phyloP scores from a whole-genome alignment of 2,888 invertebrate genomes.

The Caradrina clavipalpis region DNA sequence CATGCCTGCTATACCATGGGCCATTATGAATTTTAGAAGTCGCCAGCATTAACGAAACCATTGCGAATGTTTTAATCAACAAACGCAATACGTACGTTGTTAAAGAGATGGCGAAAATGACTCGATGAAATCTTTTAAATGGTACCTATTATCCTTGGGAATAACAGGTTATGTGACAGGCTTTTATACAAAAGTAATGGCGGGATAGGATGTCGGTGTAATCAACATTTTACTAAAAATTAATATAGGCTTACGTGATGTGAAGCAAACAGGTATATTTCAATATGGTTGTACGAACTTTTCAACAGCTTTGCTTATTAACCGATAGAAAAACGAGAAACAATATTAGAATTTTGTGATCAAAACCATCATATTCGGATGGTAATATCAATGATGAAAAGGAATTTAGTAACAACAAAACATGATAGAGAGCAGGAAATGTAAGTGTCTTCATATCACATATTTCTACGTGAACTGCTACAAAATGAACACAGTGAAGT shows the following conservation, averaged over 20 bases:
- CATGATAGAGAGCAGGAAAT: neutral
- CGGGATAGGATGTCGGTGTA: neutral
- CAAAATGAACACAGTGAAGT: neutral
- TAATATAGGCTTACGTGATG: neutral
- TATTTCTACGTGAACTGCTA: neutral
- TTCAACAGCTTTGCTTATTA: too few relatives aligned
- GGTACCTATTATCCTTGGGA: slow-evolving; percentile 70
- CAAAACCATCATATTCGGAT: neutral
- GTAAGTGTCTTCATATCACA: neutral
- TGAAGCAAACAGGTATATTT: neutral
- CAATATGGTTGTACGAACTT: neutral
- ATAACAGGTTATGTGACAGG: slow-evolving; percentile 57
- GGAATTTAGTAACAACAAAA: too few relatives aligned
- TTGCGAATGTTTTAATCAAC: slow-evolving; percentile 65
- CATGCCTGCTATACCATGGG: slow-evolving; percentile 44
- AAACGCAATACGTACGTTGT: slow-evolving; percentile 38
- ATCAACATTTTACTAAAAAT: slow-evolving; percentile 17
- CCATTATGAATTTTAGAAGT: slow-evolving; percentile 68
- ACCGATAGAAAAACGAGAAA: too few relatives aligned
- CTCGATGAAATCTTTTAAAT: slow-evolving; percentile 78
- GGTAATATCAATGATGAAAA: neutral
- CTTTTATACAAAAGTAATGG: slow-evolving; percentile 30
- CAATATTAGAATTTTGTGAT: neutral
- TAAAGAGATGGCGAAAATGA: slow-evolving; percentile 65
- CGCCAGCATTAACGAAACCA: slow-evolving; percentile 68